Evolutionary conservation across 2,888 invertebrate species (phyloP), one percentile per base, ranked within the genome.

Genomic region (Ophion slaviceki): DNA sequence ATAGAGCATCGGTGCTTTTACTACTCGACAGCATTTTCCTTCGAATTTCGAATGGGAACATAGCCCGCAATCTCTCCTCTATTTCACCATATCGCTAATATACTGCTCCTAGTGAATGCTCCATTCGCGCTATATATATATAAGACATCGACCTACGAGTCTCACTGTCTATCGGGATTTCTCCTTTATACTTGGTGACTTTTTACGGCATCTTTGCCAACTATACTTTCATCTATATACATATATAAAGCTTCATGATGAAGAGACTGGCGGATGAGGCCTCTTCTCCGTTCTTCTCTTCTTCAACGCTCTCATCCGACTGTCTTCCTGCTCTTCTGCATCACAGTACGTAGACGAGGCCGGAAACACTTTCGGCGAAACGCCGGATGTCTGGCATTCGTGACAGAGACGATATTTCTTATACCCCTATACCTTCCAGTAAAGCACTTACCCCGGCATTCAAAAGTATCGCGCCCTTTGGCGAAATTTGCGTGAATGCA

Each of bases 1-100:
- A 70, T 28, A 32, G 61, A 86, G 85, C 85, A 88, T 89, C 88
- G 89, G 88, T 78, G 79, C 86, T 87, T 83, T 81, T 66, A 84
- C 80, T 79, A 53, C 70, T 64, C 83, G 77, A 75, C 83, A 78
- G 71, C 67, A 75, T 83, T 83, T 66, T 81, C 47, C 20, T 66
- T 61, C 77, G 80, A 81, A 86, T 86, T 66, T 78, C 81, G 78
- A 83, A 78, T 81, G 80, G 74, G 80, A 68, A 79, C 40, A 61
- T 45, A 79, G 40, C 61, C 75, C 70, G 36, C 84, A 86, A 84
- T 84, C 78, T 70, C 66, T 68, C 20, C 20, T 79, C 59, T 74
- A 53, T 71, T 36, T 47, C 17, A 62, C 47, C 28, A 14, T 78
- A 61, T 61, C 66, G 57, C 72, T 59, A 80, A 72, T 80, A 80